Evolutionary conservation across 2,797 vertebrate genomes (phyloP).

Genomic region (Sylvia borin): DNA sequence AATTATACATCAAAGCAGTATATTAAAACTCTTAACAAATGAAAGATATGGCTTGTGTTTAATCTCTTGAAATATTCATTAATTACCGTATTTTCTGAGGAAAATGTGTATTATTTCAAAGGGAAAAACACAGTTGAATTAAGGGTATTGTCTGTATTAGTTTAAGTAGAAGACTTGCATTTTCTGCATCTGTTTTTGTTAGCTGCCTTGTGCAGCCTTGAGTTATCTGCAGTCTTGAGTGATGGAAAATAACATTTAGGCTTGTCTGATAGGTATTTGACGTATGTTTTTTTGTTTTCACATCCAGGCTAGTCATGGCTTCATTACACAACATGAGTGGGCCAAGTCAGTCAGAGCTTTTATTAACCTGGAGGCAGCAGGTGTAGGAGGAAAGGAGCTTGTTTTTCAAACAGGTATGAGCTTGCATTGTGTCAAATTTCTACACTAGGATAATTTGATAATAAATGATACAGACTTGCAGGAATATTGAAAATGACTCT

Average conservation of each 20-base stretch:
- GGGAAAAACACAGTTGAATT: background rate
- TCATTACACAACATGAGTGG: conserved; percentile 97
- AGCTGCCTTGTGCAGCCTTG: background rate
- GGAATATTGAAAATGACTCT: background rate
- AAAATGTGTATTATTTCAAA: background rate
- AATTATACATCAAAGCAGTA: background rate
- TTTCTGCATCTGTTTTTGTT: background rate
- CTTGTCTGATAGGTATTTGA: conserved; percentile 5
- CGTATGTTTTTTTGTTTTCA: conserved; percentile 22
- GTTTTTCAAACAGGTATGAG: conserved; percentile 96
- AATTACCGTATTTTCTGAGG: background rate
- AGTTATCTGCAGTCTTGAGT: background rate
- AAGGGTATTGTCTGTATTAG: background rate
- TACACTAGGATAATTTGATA: background rate
- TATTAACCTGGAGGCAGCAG: conserved; percentile 97
- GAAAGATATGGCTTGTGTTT: background rate
- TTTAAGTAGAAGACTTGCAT: background rate
- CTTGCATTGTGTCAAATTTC: background rate
- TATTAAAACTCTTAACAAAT: background rate
- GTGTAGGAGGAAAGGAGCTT: conserved; percentile 96
- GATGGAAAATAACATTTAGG: background rate
- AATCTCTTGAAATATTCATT: background rate
- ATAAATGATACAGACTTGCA: background rate
- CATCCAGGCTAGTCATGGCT: conserved; percentile 94
- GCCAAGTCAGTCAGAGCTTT: conserved; percentile 92